A percentile compares a stretch with the other conserved stretches of the same genome.
phyloP scores from a whole-genome alignment of 1,140 invertebrate species.

The Drosophila varians region DNA sequence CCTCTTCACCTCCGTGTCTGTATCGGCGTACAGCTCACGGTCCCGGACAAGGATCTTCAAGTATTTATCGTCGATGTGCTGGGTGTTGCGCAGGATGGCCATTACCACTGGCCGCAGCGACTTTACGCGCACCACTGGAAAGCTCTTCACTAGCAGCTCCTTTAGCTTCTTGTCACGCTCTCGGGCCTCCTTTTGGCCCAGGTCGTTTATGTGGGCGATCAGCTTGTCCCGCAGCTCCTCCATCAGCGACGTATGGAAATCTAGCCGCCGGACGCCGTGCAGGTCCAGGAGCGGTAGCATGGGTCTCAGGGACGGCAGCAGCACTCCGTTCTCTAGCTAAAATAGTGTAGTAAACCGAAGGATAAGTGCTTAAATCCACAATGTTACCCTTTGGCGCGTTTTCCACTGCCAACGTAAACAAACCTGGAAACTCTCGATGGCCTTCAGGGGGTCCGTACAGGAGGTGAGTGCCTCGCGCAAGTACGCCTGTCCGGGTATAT shows the following conservation, averaged over 20 bases:
- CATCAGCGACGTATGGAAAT: slow-evolving; percentile 97
- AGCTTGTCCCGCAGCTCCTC: slow-evolving; percentile 96
- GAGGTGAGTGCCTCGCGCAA: slow-evolving; percentile 96
- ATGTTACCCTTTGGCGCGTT: slow-evolving; percentile 41
- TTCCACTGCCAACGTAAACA: slow-evolving; percentile 42
- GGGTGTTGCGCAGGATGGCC: slow-evolving; percentile 96
- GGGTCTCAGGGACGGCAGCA: slow-evolving; percentile 95
- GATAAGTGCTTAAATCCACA: slow-evolving; percentile 1
- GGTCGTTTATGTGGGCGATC: slow-evolving; percentile 93
- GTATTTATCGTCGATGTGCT: slow-evolving; percentile 97
- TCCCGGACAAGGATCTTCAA: slow-evolving; percentile 94
- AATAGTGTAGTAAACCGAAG: neutral
- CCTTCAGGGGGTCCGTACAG: slow-evolving; percentile 97
- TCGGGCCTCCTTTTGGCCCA: slow-evolving; percentile 90
- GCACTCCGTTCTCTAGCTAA: slow-evolving; percentile 95
- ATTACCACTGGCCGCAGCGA: slow-evolving; percentile 97
- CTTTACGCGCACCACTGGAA: slow-evolving; percentile 95
- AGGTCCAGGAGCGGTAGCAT: slow-evolving; percentile 97
- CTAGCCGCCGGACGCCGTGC: slow-evolving; percentile 94
- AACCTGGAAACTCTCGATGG: slow-evolving; percentile 98
- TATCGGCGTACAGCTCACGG: slow-evolving; percentile 96
- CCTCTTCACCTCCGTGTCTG: slow-evolving; percentile 97
- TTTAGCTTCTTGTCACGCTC: slow-evolving; percentile 95
- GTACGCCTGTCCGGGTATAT: slow-evolving; percentile 95
- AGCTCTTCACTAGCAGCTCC: slow-evolving; percentile 95